A percentile compares a stretch with the other conserved stretches of the same genome.
Evolutionary conservation across 1,140 invertebrate genomes (phyloP).

Genomic region (Anthonomus grandis): DNA sequence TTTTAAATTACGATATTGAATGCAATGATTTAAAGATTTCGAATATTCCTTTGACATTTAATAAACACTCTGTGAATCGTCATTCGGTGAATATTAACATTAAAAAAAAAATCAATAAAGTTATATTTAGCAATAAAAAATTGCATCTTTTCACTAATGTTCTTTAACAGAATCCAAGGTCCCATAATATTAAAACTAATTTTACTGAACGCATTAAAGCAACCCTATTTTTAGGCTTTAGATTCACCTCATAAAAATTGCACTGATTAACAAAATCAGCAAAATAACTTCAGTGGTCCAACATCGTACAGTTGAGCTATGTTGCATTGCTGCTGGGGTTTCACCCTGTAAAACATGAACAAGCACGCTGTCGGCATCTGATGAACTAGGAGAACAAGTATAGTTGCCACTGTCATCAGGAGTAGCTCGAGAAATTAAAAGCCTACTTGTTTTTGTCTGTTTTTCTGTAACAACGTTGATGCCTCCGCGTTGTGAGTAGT

Average conservation of each 20-base stretch:
- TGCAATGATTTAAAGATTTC: too few species aligned
- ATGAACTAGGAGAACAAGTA: conserved; percentile 64
- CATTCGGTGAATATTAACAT: too few species aligned
- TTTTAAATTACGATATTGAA: too few species aligned
- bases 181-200: too few species aligned
- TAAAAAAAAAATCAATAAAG: too few species aligned
- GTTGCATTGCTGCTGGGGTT: conserved; percentile 71
- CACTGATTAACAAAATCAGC: conserved; percentile 27
- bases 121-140: too few species aligned
- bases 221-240: too few species aligned
- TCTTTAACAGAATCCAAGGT: too few species aligned
- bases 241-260: conserved; percentile 33
- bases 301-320: conserved; percentile 47
- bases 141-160: too few species aligned
- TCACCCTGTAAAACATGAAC: conserved; percentile 67
- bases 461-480: conserved; percentile 86
- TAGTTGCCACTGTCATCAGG: conserved; percentile 83
- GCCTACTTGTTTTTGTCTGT: conserved; percentile 74
- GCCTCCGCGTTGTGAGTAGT: conserved; percentile 79
- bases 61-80: too few species aligned
- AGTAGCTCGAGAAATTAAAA: conserved; percentile 75
- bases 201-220: too few species aligned
- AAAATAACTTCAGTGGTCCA: conserved; percentile 32
- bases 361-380: conserved; percentile 61
- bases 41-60: too few species aligned